Percentiles rank a stretch among this genome's conserved stretches.
Conservation (phyloP, 2,888 invertebrate species). For the Endomychus coccineus region DNA sequence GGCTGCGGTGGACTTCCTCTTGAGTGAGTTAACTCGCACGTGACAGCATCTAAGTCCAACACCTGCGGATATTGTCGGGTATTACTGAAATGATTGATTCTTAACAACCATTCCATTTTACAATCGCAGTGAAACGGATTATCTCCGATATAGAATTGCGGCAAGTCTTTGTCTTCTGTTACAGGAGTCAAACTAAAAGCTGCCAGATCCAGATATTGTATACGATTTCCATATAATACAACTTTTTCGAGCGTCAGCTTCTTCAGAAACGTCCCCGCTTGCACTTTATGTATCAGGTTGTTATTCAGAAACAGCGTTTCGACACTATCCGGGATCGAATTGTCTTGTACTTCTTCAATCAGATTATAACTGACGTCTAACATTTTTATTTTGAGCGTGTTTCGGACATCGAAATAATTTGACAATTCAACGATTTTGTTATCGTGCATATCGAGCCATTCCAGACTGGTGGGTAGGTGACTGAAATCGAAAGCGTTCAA, state of each 20-base stretch:
- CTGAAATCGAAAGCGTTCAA: conserved; percentile 75
- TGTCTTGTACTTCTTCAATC: conserved; percentile 59
- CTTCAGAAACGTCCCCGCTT: conserved; percentile 61
- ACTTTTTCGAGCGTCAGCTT: conserved; percentile 68
- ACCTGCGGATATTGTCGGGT: conserved; percentile 69
- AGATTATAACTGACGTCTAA: conserved; percentile 69
- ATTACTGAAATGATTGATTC: conserved; percentile 68
- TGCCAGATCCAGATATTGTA: conserved; percentile 63
- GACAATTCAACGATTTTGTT: conserved; percentile 70
- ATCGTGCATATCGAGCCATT: conserved; percentile 75
- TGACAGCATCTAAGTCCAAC: conserved; percentile 70
- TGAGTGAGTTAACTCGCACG: conserved; percentile 65
- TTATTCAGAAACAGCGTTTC: conserved; percentile 66
- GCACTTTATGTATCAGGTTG: conserved; percentile 63
- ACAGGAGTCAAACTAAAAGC: conserved; percentile 62
- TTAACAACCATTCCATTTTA: conserved; percentile 78
- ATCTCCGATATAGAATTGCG: conserved; percentile 71
- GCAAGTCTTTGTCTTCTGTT: conserved; percentile 59
- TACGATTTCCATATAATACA: conserved; percentile 66
- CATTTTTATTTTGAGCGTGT: conserved; percentile 62
- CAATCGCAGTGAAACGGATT: conserved; percentile 83
- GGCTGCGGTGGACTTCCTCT: conserved; percentile 57
- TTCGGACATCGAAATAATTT: conserved; percentile 62
- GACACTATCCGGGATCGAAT: conserved; percentile 65
- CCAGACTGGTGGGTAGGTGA: conserved; percentile 65